A percentile compares a stretch with the other conserved stretches of the same genome.
Conservation (phyloP, 2,888 invertebrate species). For the Acrobasis consociella region DNA sequence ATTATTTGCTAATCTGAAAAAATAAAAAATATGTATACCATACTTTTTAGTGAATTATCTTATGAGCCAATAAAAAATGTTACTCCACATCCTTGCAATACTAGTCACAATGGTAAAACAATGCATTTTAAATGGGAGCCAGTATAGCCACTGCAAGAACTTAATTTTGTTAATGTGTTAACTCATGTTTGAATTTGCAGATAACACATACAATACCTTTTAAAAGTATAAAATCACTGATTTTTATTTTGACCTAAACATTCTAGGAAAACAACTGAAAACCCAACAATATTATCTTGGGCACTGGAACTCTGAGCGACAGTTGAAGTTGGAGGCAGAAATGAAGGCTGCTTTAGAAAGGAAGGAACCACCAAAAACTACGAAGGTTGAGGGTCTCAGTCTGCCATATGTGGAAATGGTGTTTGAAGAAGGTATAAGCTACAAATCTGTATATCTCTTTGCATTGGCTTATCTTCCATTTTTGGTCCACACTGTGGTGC, state of each 20-base stretch:
- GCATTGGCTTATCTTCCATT: neutral
- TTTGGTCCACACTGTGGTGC: neutral
- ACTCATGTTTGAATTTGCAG: no score
- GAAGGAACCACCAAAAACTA: conserved; percentile 82
- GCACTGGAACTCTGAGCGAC: conserved; percentile 86
- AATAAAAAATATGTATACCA: no score
- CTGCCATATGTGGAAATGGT: conserved; percentile 94
- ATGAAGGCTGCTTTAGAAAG: conserved; percentile 74
- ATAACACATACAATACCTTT: neutral
- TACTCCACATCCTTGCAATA: no score
- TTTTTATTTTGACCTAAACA: neutral
- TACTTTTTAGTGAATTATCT: no score
- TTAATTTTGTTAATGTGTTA: no score
- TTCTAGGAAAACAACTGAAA: conserved; percentile 87
- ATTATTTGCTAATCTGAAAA: no score
- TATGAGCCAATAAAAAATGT: no score
- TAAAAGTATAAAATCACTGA: neutral
- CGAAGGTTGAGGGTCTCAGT: conserved; percentile 93
- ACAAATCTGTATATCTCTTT: no score
- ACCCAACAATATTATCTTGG: conserved; percentile 94
- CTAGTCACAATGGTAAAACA: no score
- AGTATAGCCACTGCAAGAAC: neutral
- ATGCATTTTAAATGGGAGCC: no score
- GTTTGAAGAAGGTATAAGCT: conserved; percentile 88
- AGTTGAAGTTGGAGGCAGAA: conserved; percentile 80